A percentile compares a stretch with the other conserved stretches of the same genome.
These are phyloP conservation scores for Sphinx pinastri DNA, from an alignment of 2,888 invertebrate species.

Conservation along the genomic window DNA sequence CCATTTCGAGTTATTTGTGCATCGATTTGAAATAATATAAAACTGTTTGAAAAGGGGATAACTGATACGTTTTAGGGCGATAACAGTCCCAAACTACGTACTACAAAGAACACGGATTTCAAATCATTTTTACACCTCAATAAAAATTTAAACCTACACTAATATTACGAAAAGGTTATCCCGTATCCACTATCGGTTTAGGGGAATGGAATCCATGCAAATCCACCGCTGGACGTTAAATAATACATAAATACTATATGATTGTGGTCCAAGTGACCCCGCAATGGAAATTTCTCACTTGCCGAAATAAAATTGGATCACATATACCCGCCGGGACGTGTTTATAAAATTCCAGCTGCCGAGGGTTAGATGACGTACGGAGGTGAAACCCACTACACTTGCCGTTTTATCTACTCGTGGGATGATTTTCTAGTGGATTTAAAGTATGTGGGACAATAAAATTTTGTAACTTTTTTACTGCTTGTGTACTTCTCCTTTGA, in stretches of 20 bases:
- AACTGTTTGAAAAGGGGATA: not conserved
- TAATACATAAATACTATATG: conserved; percentile 75
- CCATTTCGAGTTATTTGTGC: not conserved
- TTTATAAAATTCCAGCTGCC: conserved; percentile 59
- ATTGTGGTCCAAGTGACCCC: conserved; percentile 59
- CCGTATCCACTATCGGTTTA: conserved; percentile 50
- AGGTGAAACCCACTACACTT: conserved; percentile 34
- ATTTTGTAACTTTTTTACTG: too few species aligned
- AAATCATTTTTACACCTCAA: conserved; percentile 53
- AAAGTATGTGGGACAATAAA: conserved; percentile 28
- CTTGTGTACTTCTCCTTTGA: too few species aligned
- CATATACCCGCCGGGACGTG: conserved; percentile 49
- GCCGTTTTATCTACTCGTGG: conserved; percentile 34
- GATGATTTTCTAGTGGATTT: conserved; percentile 33
- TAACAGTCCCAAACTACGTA: conserved; percentile 10
- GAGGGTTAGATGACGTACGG: conserved; percentile 58
- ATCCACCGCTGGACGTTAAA: conserved; percentile 72
- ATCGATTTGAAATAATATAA: too few species aligned
- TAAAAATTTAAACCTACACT: conserved; percentile 58
- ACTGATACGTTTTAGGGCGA: not conserved
- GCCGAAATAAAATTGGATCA: conserved; percentile 76
- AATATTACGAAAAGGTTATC: conserved; percentile 56
- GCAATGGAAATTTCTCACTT: conserved; percentile 72
- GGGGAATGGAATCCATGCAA: conserved; percentile 67
- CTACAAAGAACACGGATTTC: conserved; percentile 33